phyloP scores from a whole-genome alignment of 2,113 vertebrate species.

The Ammodytes marinus region DNA sequence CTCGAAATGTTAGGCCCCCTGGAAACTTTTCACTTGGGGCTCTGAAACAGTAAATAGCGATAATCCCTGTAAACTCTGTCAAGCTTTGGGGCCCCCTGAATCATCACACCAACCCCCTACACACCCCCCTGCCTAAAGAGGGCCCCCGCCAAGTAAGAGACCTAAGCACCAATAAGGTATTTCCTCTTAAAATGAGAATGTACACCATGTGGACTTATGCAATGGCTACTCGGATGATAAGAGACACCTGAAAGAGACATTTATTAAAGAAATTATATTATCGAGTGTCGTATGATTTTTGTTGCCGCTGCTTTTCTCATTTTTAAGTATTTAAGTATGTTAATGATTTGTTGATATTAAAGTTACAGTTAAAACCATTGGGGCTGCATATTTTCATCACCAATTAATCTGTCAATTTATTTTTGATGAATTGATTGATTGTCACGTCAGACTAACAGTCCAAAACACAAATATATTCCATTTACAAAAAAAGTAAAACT shows the following conservation, averaged over 20 bases:
- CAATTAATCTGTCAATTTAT: background rate
- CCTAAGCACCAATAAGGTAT: slow-evolving; percentile 15
- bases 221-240: background rate
- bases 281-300: background rate
- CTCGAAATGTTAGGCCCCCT: slow-evolving; percentile 21
- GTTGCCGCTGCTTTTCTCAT: background rate
- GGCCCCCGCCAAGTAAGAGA: background rate
- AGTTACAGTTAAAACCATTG: background rate
- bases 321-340: background rate
- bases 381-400: background rate
- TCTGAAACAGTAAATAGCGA: slow-evolving; percentile 66
- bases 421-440: background rate
- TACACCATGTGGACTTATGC: background rate
- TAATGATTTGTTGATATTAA: background rate
- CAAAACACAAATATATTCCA: background rate
- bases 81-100: slow-evolving; percentile 39
- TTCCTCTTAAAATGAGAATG: slow-evolving; percentile 22
- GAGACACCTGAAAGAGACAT: background rate
- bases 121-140: background rate
- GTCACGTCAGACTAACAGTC: too few species aligned
- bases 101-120: slow-evolving; percentile 25
- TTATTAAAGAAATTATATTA: background rate
- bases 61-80: slow-evolving; percentile 55
- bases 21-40: slow-evolving; percentile 28
- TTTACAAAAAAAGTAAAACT: too few species aligned